phyloP scores from a whole-genome alignment of 2,797 vertebrate species.

The Podarcis siculus region DNA sequence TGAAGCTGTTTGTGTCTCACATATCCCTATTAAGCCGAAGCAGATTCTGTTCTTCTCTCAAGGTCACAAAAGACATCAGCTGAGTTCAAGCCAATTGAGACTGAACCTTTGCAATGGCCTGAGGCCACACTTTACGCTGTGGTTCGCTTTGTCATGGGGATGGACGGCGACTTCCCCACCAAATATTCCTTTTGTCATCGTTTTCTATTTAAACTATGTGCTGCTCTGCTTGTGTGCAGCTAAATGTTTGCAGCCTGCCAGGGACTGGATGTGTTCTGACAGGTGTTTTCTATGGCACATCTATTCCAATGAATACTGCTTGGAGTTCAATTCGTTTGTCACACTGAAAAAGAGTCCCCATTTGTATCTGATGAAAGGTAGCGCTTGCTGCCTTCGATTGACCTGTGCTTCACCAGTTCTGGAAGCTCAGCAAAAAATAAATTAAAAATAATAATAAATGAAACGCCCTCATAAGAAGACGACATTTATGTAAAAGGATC shows the following conservation, averaged over 20 bases:
- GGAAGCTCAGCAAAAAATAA: slow-evolving; percentile 7
- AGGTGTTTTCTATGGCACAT: slow-evolving; percentile 7
- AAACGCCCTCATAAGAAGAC: background rate
- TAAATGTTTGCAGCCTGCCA: background rate
- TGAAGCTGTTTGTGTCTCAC: background rate
- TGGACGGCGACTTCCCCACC: background rate
- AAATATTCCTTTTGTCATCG: background rate
- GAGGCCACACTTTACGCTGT: background rate
- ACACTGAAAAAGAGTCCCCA: background rate
- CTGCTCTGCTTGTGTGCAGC: background rate
- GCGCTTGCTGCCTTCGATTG: background rate
- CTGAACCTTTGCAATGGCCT: background rate
- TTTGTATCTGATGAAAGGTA: slow-evolving; percentile 24
- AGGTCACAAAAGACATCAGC: background rate
- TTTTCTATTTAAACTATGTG: slow-evolving; percentile 6
- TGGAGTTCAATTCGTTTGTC: slow-evolving; percentile 8
- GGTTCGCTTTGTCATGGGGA: background rate
- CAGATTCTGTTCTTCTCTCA: background rate
- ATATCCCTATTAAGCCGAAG: background rate
- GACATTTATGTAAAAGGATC: background rate
- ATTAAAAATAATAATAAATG: background rate
- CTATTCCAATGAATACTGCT: slow-evolving; percentile 1
- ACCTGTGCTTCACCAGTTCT: background rate
- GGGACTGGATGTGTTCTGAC: background rate
- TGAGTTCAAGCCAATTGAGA: background rate